Conservation (phyloP, 2,888 invertebrate genomes). For the Cerceris ruficornis region DNA sequence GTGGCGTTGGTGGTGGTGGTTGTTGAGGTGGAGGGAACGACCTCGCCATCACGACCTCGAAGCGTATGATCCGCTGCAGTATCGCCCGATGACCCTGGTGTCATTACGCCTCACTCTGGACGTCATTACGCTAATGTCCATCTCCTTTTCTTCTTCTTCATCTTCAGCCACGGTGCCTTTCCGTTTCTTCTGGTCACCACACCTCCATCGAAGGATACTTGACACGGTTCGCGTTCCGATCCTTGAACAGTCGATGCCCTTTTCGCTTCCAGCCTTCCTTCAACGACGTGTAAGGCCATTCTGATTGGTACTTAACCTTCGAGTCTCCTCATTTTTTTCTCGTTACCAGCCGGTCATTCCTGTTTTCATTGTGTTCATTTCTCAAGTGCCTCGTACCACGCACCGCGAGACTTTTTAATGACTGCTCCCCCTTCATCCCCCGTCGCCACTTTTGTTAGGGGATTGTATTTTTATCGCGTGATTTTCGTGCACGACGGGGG, state of each 20-base stretch:
- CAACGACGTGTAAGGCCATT: slow-evolving; percentile 46
- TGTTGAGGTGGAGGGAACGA: slow-evolving; percentile 64
- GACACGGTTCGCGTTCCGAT: slow-evolving; percentile 58
- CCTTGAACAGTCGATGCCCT: slow-evolving; percentile 55
- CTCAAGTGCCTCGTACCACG: not conserved
- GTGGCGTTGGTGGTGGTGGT: slow-evolving; percentile 42
- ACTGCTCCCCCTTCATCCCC: not conserved
- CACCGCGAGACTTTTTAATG: slow-evolving; percentile 2
- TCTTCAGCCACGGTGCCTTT: slow-evolving; percentile 31
- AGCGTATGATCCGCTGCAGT: slow-evolving; percentile 67
- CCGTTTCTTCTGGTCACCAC: slow-evolving; percentile 51
- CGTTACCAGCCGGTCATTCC: slow-evolving; percentile 28
- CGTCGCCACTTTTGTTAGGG: not conserved
- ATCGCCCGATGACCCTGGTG: slow-evolving; percentile 76
- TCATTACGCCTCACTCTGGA: slow-evolving; percentile 73
- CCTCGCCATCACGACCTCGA: slow-evolving; percentile 71
- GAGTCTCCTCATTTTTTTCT: slow-evolving; percentile 27
- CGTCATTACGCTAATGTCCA: slow-evolving; percentile 75
- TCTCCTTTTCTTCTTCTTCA: slow-evolving; percentile 56
- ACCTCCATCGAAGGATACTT: slow-evolving; percentile 54
- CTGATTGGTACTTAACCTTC: slow-evolving; percentile 60
- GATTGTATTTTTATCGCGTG: slow-evolving; percentile 39
- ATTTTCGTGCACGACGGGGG: slow-evolving; percentile 10
- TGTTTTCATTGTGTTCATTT: slow-evolving; percentile 43
- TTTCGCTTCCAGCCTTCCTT: slow-evolving; percentile 37